Conservation (phyloP, 2,888 invertebrate species). For the Lepidonotus clava region DNA sequence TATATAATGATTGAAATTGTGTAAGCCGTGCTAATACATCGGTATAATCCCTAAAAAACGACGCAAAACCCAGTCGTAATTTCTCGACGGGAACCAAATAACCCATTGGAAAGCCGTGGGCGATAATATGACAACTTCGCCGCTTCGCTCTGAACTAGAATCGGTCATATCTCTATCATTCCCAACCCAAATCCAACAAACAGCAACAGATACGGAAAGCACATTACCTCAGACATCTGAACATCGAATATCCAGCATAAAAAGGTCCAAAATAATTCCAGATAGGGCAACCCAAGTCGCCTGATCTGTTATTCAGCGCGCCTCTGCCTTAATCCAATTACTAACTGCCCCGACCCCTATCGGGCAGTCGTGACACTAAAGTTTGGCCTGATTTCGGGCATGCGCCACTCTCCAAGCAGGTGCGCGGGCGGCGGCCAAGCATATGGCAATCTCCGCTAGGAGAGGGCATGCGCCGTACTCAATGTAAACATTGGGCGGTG, state of each 20-base stretch:
- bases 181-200: neutral
- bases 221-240: constrained; percentile 30
- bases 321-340: constrained; percentile 34
- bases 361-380: constrained; percentile 46
- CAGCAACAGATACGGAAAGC: neutral
- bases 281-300: neutral
- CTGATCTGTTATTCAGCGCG: constrained; percentile 33
- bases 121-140: constrained; percentile 3
- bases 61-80: constrained; percentile 36
- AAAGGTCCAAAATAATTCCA: neutral
- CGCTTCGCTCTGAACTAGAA: constrained; percentile 13
- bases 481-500: constrained; percentile 21
- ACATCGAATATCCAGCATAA: constrained; percentile 39
- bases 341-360: constrained; percentile 35
- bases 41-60: neutral
- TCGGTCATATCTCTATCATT: neutral
- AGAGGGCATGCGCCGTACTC: constrained; percentile 9
- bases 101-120: constrained; percentile 16
- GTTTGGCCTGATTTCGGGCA: constrained; percentile 47
- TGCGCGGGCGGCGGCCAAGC: neutral
- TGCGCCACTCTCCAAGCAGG: constrained; percentile 23
- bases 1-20: neutral
- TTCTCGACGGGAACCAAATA: neutral
- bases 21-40: neutral
- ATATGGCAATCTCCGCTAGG: neutral